Percentiles rank a stretch among this genome's conserved stretches.
phyloP scores from a whole-genome alignment of 2,888 invertebrate species.

The Margaritifera margaritifera region DNA sequence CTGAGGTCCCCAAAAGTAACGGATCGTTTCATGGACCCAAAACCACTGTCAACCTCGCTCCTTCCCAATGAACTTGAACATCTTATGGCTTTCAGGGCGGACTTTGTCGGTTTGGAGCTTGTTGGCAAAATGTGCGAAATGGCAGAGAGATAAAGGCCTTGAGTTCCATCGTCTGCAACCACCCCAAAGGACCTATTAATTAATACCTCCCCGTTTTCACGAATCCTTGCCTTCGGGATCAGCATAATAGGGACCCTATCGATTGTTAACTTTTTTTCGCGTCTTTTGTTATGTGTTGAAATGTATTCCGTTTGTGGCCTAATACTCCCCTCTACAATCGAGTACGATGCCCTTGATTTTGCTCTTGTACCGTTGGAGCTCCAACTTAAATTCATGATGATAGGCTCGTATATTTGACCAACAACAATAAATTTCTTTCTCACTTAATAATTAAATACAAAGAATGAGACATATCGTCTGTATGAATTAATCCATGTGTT shows the following conservation, averaged over 20 bases:
- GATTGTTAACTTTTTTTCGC: constrained; percentile 12
- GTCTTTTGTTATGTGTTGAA: neutral
- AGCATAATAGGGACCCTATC: constrained; percentile 19
- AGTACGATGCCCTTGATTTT: too few relatives aligned
- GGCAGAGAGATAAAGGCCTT: constrained; percentile 8
- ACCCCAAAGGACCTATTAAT: constrained; percentile 5
- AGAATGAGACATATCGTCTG: too few relatives aligned
- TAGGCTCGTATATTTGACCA: too few relatives aligned
- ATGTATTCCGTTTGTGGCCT: too few relatives aligned
- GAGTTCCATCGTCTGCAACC: constrained; percentile 15
- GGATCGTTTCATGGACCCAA: constrained; percentile 10
- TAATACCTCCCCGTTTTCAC: constrained; percentile 1
- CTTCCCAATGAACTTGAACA: neutral
- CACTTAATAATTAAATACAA: too few relatives aligned
- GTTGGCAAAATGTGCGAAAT: neutral
- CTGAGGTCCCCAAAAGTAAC: constrained; percentile 14
- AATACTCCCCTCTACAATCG: too few relatives aligned
- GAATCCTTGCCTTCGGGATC: constrained; percentile 16
- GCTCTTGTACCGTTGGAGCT: too few relatives aligned
- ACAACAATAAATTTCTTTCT: too few relatives aligned
- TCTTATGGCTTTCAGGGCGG: too few relatives aligned
- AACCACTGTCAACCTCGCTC: constrained; percentile 8
- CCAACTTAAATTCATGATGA: too few relatives aligned
- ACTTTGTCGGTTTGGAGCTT: too few relatives aligned
- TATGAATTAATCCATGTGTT: too few relatives aligned